Evolutionary conservation across 64 coral and sea anemone genomes (phyloP).

Genomic region (Hydrozoanthus tunicans): DNA sequence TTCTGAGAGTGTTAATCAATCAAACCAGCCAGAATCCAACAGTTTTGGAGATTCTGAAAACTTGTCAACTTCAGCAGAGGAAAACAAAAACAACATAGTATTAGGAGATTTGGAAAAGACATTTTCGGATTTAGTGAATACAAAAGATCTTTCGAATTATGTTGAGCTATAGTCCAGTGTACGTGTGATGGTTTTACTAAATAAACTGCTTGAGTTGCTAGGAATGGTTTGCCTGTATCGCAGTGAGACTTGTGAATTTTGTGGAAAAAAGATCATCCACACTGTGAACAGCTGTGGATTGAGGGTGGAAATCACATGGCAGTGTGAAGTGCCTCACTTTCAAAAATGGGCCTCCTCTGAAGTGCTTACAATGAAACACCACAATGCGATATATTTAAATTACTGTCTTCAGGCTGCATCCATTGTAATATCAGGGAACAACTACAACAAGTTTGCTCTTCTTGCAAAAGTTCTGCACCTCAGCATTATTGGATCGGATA

Average conservation of each 20-base stretch:
- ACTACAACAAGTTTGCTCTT: conserved; percentile 6
- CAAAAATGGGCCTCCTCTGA: background rate
- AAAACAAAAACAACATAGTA: background rate
- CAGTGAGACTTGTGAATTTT: background rate
- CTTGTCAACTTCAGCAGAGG: conserved; percentile 9
- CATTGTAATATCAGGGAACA: conserved; percentile 27
- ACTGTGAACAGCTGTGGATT: background rate
- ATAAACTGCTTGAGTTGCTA: background rate
- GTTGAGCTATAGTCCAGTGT: background rate
- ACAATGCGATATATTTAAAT: conserved; percentile 8
- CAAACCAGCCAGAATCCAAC: background rate
- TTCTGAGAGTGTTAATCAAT: too few relatives aligned
- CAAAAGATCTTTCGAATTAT: background rate
- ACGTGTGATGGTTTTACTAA: background rate
- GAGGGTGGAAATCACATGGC: background rate
- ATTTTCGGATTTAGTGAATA: conserved; percentile 6
- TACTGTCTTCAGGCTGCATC: background rate
- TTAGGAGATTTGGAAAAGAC: conserved; percentile 1
- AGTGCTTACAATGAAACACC: background rate
- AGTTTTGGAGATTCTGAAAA: conserved; percentile 6
- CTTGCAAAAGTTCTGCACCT: background rate
- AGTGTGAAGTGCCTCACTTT: background rate
- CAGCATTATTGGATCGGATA: background rate
- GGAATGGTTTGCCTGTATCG: background rate
- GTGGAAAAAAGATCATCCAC: background rate